Percentiles rank a stretch among this genome's conserved stretches.
These are phyloP conservation scores for Perithous albicinctus DNA, from an alignment of 2,888 invertebrate genomes.

Conservation along the genomic window DNA sequence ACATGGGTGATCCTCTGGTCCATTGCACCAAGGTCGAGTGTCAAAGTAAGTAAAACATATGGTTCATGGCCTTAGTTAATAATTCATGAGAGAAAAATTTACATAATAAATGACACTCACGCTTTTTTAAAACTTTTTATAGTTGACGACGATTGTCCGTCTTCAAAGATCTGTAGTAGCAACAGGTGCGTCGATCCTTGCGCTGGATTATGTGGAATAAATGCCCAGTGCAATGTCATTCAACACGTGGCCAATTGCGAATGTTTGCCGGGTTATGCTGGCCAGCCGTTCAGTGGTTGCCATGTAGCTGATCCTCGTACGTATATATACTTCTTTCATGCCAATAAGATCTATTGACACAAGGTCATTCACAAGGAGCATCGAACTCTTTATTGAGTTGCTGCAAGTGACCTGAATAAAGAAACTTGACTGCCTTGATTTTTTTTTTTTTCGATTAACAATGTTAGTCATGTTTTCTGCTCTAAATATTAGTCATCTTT, in stretches of 20 bases:
- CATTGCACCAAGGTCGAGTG: conserved; percentile 92
- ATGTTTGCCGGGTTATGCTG: conserved; percentile 92
- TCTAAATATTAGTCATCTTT: background rate
- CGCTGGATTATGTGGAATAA: conserved; percentile 90
- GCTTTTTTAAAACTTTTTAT: conserved; percentile 67
- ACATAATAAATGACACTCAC: conserved; percentile 1
- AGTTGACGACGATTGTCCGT: conserved; percentile 92
- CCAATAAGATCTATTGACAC: background rate
- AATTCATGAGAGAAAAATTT: conserved; percentile 12
- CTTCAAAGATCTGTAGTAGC: conserved; percentile 89
- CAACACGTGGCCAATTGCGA: conserved; percentile 92
- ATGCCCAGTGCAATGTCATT: conserved; percentile 91
- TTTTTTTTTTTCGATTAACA: background rate
- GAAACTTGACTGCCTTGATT: background rate
- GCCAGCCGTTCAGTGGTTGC: conserved; percentile 91
- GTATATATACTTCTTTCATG: conserved; percentile 72
- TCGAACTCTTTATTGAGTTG: background rate
- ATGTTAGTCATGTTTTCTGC: background rate
- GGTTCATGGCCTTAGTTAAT: background rate
- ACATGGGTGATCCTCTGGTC: conserved; percentile 92
- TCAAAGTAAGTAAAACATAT: conserved; percentile 86
- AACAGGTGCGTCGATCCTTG: conserved; percentile 93
- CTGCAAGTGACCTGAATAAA: background rate
- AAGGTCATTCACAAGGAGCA: background rate
- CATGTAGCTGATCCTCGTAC: conserved; percentile 91